Evolutionary conservation across 1,140 invertebrate species (phyloP).

Genomic region (Oryctes rhinoceros): DNA sequence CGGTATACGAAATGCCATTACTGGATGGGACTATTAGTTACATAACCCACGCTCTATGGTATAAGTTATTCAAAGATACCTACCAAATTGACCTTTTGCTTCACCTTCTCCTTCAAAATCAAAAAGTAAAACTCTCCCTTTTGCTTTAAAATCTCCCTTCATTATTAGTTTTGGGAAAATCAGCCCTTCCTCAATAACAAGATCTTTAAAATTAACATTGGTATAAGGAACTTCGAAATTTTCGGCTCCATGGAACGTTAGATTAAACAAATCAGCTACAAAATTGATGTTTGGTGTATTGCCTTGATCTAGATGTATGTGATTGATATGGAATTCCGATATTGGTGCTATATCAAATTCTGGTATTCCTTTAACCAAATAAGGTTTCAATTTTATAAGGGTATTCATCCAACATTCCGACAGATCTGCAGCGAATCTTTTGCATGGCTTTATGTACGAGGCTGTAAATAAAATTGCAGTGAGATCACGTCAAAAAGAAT

Average conservation of each 20-base stretch:
- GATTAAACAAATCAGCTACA: slow-evolving; percentile 26
- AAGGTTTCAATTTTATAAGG: neutral
- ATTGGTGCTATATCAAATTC: slow-evolving; percentile 29
- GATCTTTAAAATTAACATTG: neutral
- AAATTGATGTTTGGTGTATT: slow-evolving; percentile 34
- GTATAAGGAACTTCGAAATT: neutral
- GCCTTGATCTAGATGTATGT: slow-evolving; percentile 31
- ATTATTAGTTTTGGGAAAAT: slow-evolving; percentile 6
- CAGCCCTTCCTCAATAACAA: neutral
- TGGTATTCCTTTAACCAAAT: slow-evolving; percentile 32
- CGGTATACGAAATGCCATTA: too few relatives aligned
- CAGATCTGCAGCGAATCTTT: slow-evolving; percentile 21
- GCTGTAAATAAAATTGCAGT: neutral
- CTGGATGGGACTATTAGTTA: too few relatives aligned
- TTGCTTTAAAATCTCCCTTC: slow-evolving; percentile 9
- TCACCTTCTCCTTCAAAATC: slow-evolving; percentile 35
- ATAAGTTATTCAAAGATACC: neutral
- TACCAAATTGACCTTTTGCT: slow-evolving; percentile 13
- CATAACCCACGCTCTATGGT: too few relatives aligned
- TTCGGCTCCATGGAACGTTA: neutral
- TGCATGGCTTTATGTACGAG: slow-evolving; percentile 22
- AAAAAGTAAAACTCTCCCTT: slow-evolving; percentile 33
- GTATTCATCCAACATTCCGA: slow-evolving; percentile 21
- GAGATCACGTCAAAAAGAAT: too few relatives aligned
- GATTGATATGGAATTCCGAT: neutral